These are phyloP conservation scores for Crossaster papposus DNA, from an alignment of 53 echinoderm and acorn worm species.

Conservation along the genomic window DNA sequence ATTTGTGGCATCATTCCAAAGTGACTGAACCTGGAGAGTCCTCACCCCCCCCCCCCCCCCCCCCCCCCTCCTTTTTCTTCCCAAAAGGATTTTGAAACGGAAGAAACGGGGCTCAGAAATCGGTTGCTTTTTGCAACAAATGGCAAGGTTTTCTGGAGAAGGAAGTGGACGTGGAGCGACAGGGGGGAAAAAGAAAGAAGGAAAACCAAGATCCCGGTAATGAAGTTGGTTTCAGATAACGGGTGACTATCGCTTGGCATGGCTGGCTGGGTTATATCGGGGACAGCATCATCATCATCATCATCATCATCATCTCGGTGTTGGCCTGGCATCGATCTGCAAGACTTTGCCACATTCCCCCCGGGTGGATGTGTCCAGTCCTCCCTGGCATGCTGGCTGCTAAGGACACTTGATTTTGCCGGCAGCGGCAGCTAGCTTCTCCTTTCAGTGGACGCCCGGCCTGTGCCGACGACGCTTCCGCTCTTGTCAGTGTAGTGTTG, in stretches of 20 bases:
- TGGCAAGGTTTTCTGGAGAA: neutral
- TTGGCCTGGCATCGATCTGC: slow-evolving; percentile 7
- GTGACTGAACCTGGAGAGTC: neutral
- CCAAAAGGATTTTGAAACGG: neutral
- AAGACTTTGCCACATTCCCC: neutral
- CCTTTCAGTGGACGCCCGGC: neutral
- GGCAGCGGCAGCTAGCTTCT: neutral
- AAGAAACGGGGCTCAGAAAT: neutral
- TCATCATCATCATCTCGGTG: no score
- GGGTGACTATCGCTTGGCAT: no score
- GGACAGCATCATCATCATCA: neutral
- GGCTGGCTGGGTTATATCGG: neutral
- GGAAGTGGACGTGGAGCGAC: neutral
- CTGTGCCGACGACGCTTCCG: neutral
- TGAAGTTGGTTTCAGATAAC: slow-evolving; percentile 54
- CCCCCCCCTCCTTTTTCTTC: no score
- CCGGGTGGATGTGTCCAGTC: neutral
- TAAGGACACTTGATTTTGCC: slow-evolving; percentile 12
- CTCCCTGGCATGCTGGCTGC: neutral
- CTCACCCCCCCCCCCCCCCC: no score
- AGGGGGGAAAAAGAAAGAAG: no score
- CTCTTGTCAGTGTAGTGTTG: neutral
- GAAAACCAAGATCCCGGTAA: neutral
- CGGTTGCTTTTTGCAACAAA: neutral
- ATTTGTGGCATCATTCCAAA: neutral